A percentile compares a stretch with the other conserved stretches of the same genome.
phyloP scores from a whole-genome alignment of 2,113 vertebrate genomes.

The Oncorhynchus mykiss region DNA sequence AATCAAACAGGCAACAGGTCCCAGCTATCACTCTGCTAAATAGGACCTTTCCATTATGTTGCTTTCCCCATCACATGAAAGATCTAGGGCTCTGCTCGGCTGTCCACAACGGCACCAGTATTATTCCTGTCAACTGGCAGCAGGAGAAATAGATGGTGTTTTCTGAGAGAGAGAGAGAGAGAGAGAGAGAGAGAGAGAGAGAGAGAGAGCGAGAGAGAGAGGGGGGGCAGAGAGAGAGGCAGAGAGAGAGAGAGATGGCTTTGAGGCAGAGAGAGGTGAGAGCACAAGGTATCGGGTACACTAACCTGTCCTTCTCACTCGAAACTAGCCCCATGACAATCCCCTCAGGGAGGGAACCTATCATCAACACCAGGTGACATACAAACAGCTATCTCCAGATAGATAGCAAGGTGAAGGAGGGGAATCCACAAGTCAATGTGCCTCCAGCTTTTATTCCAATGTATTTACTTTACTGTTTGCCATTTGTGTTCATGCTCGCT shows the following conservation, averaged over 20 bases:
- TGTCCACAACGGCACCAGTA: background rate
- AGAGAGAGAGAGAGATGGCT: background rate
- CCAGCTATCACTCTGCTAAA: background rate
- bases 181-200: too few relatives aligned
- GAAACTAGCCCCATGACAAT: background rate
- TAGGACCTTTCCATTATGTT: background rate
- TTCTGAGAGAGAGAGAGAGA: background rate
- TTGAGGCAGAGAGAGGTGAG: background rate
- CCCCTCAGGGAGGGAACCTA: background rate
- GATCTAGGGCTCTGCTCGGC: background rate
- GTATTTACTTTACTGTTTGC: constrained; percentile 32
- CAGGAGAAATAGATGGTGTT: constrained; percentile 1
- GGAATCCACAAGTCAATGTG: constrained; percentile 3
- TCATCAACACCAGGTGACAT: background rate
- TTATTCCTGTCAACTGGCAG: background rate
- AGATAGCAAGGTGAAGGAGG: background rate
- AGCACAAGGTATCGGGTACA: background rate
- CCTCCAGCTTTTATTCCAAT: constrained; percentile 24
- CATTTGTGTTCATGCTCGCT: background rate
- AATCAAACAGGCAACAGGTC: background rate
- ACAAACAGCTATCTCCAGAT: background rate
- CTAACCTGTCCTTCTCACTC: background rate
- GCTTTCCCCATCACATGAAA: background rate
- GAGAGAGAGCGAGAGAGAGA: too few relatives aligned
- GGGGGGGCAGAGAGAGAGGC: too few relatives aligned